These are phyloP conservation scores for Notechis scutatus DNA, from an alignment of 2,113 vertebrate genomes.

Conservation along the genomic window DNA sequence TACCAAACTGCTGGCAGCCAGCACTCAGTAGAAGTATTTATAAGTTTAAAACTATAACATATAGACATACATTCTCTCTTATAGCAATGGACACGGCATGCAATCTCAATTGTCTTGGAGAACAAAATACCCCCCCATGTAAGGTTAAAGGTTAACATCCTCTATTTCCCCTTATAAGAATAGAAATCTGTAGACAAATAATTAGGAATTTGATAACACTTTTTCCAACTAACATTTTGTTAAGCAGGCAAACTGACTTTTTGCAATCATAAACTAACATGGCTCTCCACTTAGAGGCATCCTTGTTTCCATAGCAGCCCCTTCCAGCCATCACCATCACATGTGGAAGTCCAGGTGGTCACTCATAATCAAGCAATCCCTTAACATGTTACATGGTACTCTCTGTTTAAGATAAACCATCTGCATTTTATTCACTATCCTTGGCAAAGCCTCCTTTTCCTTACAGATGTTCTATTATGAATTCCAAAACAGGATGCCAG, in stretches of 20 bases:
- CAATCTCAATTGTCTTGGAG: neutral
- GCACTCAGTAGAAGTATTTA: neutral
- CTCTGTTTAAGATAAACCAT: neutral
- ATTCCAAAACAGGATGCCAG: neutral
- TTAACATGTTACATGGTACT: rapidly evolving
- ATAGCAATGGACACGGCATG: neutral
- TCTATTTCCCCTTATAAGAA: neutral
- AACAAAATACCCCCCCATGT: neutral
- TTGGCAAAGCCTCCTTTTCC: neutral
- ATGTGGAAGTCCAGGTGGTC: neutral
- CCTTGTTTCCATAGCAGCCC: neutral
- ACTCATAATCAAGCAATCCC: neutral
- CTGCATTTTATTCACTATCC: rapidly evolving
- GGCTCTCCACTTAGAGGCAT: neutral
- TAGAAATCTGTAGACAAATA: neutral
- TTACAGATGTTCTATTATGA: conserved; percentile 10
- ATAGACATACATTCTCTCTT: neutral
- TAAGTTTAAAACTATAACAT: neutral
- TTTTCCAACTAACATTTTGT: neutral
- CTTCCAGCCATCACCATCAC: neutral
- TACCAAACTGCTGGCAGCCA: too few species aligned
- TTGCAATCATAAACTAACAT: neutral
- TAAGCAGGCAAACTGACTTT: neutral
- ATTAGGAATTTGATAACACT: neutral
- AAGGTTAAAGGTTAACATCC: neutral